Percentiles rank a stretch among this genome's conserved stretches.
These are phyloP conservation scores for Scartelaos histophorus DNA, from an alignment of 2,113 vertebrate species.

Conservation along the genomic window DNA sequence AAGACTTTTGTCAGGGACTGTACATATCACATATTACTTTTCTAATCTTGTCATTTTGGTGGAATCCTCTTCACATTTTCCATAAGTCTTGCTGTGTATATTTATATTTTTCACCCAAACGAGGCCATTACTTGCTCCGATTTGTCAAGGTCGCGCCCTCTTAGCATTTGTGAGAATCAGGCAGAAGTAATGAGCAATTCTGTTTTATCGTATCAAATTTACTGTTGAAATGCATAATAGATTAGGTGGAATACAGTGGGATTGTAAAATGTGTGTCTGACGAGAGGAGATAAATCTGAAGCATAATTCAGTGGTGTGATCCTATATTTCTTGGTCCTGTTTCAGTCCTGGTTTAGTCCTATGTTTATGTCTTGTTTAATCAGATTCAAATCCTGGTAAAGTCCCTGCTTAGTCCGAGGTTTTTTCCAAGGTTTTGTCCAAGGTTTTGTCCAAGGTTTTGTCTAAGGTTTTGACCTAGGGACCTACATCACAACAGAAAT, in stretches of 20 bases:
- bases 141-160: slow-evolving; percentile 19
- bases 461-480: no score
- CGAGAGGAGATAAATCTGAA: not conserved
- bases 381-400: no score
- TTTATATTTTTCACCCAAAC: not conserved
- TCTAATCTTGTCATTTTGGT: not conserved
- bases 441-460: no score
- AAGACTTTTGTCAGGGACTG: no score
- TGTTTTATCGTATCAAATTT: not conserved
- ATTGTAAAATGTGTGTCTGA: not conserved
- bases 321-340: no score
- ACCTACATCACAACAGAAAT: no score
- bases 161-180: not conserved
- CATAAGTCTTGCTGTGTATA: not conserved
- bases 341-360: no score
- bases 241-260: not conserved
- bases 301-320: not conserved
- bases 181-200: not conserved
- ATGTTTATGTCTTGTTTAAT: no score
- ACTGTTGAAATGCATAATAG: not conserved
- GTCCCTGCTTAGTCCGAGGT: no score
- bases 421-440: no score
- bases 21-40: no score
- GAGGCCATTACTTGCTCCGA: not conserved
- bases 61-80: no score